Base-by-base conservation (phyloP, 2,797 vertebrate species). In the Octomys mimax region DNA sequence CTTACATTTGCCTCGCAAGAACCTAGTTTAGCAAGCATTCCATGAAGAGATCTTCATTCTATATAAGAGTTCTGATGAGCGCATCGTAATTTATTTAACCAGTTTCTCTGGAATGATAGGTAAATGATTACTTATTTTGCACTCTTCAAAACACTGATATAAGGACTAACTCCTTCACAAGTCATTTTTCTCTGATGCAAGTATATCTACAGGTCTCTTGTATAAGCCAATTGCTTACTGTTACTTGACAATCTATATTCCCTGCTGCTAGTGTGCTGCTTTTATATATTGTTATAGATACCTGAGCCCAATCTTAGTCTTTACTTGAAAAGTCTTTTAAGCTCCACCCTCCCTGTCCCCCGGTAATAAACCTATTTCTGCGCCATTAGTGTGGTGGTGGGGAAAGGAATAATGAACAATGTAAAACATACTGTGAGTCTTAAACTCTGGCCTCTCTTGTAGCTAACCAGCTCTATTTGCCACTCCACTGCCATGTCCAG, bases 91-190 rank as follows among this genome's bases (percentile, higher is more conserved):
- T 82, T 81, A 87, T 42, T 59, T 79, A 90, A 62, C n/a, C 61
- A 73, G 26, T 62, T 26, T 18, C 16, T 90, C n/a, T 16, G 28
- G 6, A 64, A 62, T 9, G 33, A 31, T 64, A 54, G 79, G 61
- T 93, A 84, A 93, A 59, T 70, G 39, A 39, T 89, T 70, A 57
- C n/a, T 26, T 9, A 39, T n/a, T 78, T 33, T 92, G 91, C 59
- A 28, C 36, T 83, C 18, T 75, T 64, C 54, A 42, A 78, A 87
- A 88, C 64, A 59, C 36, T 33, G 39, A 46, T 82, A 5, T 28
- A 68, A 83, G 36, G 46, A 68, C 39, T 54, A 80, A 77, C 0
- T 8, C 16, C 71, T 89, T 57, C 19, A 4, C 36, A n/a, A 62
- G 14, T 83, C 39, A 24, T 75, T 85, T 84, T 82, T 8, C 22